A percentile compares a stretch with the other conserved stretches of the same genome.
Evolutionary conservation across 2,888 invertebrate species (phyloP).

Genomic region (Blera fallax): DNA sequence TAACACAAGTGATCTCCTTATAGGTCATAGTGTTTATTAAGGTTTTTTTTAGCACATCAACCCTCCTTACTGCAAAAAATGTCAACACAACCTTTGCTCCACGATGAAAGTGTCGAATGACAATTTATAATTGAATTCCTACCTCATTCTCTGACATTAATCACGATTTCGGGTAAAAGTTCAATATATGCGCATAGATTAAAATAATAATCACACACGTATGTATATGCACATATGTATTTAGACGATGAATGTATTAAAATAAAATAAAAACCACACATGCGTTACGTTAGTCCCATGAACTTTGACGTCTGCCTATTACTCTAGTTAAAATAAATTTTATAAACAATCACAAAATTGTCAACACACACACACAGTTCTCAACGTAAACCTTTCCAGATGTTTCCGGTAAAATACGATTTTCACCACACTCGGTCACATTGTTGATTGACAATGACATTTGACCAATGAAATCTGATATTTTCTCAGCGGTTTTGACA

Average conservation of each 20-base stretch:
- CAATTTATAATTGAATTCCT: too few relatives aligned
- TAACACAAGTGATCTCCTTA: too few relatives aligned
- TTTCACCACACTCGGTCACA: background rate
- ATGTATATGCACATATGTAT: too few relatives aligned
- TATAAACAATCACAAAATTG: background rate
- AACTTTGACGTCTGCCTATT: background rate
- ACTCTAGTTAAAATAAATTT: background rate
- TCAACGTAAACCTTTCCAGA: slow-evolving; percentile 4
- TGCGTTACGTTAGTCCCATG: background rate
- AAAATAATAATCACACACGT: background rate
- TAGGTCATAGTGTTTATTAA: too few relatives aligned
- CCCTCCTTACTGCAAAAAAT: too few relatives aligned
- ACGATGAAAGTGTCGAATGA: too few relatives aligned
- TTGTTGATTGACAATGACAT: slow-evolving; percentile 20
- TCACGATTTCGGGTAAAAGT: background rate
- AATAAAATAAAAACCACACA: background rate
- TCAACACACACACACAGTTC: background rate
- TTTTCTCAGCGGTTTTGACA: background rate
- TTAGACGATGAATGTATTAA: background rate
- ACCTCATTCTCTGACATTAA: background rate
- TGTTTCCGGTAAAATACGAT: background rate
- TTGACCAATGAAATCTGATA: slow-evolving; percentile 15
- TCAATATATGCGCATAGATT: background rate
- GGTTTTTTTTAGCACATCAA: too few relatives aligned
- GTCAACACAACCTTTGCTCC: too few relatives aligned